phyloP scores from a whole-genome alignment of 2,797 vertebrate species.

The Mus minutoides region DNA sequence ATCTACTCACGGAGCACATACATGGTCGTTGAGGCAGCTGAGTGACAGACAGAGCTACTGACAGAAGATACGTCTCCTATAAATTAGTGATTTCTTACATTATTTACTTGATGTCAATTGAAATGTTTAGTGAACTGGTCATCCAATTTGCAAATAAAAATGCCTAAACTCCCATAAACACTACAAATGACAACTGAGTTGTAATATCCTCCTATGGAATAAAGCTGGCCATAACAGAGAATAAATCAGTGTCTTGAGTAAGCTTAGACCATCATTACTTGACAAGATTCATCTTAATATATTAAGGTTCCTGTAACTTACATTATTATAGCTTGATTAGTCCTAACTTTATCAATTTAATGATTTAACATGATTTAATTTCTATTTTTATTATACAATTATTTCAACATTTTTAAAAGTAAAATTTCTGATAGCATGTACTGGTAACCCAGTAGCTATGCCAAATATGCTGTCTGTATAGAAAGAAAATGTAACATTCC shows the following conservation, averaged over 20 bases:
- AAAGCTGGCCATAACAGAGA: not conserved
- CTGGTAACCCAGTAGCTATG: not conserved
- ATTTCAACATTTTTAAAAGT: not conserved
- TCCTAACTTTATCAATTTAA: not conserved
- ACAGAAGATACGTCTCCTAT: not conserved
- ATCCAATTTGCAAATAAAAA: not conserved
- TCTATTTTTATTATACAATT: not conserved
- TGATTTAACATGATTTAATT: not conserved
- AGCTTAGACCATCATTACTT: not conserved
- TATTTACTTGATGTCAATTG: not conserved
- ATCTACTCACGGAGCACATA: not conserved
- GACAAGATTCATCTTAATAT: not conserved
- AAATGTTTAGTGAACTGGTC: not conserved
- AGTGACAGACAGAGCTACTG: not conserved
- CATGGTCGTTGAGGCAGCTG: too few relatives aligned
- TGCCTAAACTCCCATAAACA: not conserved
- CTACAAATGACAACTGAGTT: not conserved
- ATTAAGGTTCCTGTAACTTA: not conserved
- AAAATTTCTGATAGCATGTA: not conserved
- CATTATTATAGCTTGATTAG: not conserved
- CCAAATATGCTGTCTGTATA: not conserved
- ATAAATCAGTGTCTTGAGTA: not conserved
- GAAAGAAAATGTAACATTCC: not conserved
- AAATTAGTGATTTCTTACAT: not conserved
- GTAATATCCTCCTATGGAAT: not conserved